phyloP scores from a whole-genome alignment of 2,888 invertebrate species.

The Cryptocephalus moraei region DNA sequence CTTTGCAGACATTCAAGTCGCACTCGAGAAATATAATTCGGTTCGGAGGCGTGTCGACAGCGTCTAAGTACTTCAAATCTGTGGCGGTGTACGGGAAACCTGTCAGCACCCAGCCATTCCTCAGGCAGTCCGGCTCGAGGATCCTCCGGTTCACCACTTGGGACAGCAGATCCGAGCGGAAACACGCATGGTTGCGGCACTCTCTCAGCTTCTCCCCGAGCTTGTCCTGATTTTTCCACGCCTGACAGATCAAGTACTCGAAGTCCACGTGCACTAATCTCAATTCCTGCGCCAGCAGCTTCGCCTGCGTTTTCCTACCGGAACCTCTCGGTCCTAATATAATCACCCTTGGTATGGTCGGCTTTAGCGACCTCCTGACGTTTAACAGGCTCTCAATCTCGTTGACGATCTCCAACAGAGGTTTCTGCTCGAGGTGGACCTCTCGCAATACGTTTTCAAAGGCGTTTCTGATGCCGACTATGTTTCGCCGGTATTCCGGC shows the following conservation, averaged over 20 bases:
- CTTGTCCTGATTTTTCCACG: constrained; percentile 32
- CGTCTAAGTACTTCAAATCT: constrained; percentile 51
- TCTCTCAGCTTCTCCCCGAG: constrained; percentile 28
- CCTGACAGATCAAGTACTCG: constrained; percentile 42
- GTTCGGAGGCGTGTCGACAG: constrained; percentile 51
- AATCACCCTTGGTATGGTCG: constrained; percentile 49
- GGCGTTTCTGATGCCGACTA: constrained; percentile 32
- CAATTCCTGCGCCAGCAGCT: constrained; percentile 41
- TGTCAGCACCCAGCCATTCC: constrained; percentile 52
- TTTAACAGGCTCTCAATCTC: constrained; percentile 33
- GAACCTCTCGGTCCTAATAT: constrained; percentile 51
- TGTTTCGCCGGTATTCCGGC: constrained; percentile 30
- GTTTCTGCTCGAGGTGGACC: constrained; percentile 10
- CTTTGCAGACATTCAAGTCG: constrained; percentile 31
- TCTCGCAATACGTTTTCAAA: constrained; percentile 28
- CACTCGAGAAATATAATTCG: constrained; percentile 34
- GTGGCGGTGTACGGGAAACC: constrained; percentile 46
- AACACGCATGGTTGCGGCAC: constrained; percentile 30
- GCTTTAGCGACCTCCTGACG: constrained; percentile 31
- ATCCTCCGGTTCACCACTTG: constrained; percentile 38
- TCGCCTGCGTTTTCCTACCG: constrained; percentile 46
- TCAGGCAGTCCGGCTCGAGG: constrained; percentile 45
- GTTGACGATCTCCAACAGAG: constrained; percentile 27
- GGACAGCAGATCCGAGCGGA: constrained; percentile 31
- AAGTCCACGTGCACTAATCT: constrained; percentile 49